Evolutionary conservation across 2,888 invertebrate species (phyloP), one percentile per base, ranked within the genome.

Genomic region (Oscheius sp.): DNA sequence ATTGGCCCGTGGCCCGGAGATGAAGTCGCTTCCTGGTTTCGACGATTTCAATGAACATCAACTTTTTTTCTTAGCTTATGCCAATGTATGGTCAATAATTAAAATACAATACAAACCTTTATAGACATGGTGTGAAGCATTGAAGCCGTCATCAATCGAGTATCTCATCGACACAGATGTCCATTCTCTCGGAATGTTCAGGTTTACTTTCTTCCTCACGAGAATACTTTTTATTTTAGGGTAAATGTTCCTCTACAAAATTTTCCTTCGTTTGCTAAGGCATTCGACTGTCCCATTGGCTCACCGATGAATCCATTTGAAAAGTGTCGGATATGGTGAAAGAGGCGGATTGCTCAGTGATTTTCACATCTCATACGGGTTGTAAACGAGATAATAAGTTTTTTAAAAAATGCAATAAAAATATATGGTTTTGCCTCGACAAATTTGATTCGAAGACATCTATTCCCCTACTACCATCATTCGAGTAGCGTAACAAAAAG

Each of bases 51-150:
- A 88, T 27, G 87, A 89, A 68, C 85, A 87, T 61, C 90, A 90
- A 78, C 81, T 90, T 55, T 90, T 90, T 84, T 90, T 90, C 81
- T 80, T 90, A 9, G 87, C 89, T 0, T 90, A 89, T 85, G 89
- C 90, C 7, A 87, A 85, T 77, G 84, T 84, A 46, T 74, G 49
- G 76, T 52, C 27, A 45, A 9, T 35, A 6, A 2, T 9, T n/a
- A 6, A 3, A 43, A 2, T 2, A 18, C 9, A 27, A 29, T 1
- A 25, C 5, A 3, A 41, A 9, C 29, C 16, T 41, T 79, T 84
- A 18, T 69, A 85, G 85, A 85, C 83, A 1, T 85, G 82, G 78
- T 85, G 85, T 63, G 85, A 85, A 76, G 76, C 81, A 2, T 74
- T 85, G 25, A 83, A 84, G 66, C 77, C 84, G 12, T 76, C 80